Evolutionary conservation across 2,113 vertebrate genomes (phyloP).

Genomic region (Amblyornis subalaris): DNA sequence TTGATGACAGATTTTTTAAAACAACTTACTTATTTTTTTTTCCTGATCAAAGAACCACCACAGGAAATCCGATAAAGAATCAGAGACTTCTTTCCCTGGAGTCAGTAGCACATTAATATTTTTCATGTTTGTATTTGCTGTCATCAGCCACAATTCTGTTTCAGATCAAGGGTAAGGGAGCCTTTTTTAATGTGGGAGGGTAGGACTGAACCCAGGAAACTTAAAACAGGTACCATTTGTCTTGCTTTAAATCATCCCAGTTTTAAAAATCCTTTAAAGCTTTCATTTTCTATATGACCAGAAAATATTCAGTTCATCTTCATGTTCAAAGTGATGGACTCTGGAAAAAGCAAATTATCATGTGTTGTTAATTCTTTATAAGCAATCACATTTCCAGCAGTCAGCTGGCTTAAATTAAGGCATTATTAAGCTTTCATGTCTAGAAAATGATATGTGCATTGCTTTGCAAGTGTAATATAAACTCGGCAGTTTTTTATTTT

Average conservation of each 20-base stretch:
- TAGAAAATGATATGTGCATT: slow-evolving; percentile 15
- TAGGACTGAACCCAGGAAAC: background rate
- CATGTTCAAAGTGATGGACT: slow-evolving; percentile 37
- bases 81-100: background rate
- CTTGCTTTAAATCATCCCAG: background rate
- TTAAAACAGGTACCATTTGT: slow-evolving; percentile 20
- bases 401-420: slow-evolving; percentile 57
- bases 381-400: slow-evolving; percentile 38
- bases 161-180: background rate
- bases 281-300: background rate
- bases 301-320: background rate
- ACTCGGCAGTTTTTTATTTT: background rate
- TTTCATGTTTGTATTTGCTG: slow-evolving; percentile 16
- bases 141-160: slow-evolving; percentile 26
- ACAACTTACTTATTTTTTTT: background rate
- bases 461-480: slow-evolving; percentile 10
- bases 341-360: slow-evolving; percentile 34
- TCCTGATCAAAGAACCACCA: slow-evolving; percentile 4
- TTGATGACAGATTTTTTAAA: background rate
- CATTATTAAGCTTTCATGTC: slow-evolving; percentile 13
- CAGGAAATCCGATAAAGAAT: slow-evolving; percentile 19
- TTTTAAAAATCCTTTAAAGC: slow-evolving; percentile 7
- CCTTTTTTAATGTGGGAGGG: background rate
- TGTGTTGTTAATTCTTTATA: slow-evolving; percentile 48
- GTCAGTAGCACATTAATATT: background rate